A percentile compares a stretch with the other conserved stretches of the same genome.
Evolutionary conservation across 2,113 vertebrate genomes (phyloP).

Genomic region (Pteronura brasiliensis): DNA sequence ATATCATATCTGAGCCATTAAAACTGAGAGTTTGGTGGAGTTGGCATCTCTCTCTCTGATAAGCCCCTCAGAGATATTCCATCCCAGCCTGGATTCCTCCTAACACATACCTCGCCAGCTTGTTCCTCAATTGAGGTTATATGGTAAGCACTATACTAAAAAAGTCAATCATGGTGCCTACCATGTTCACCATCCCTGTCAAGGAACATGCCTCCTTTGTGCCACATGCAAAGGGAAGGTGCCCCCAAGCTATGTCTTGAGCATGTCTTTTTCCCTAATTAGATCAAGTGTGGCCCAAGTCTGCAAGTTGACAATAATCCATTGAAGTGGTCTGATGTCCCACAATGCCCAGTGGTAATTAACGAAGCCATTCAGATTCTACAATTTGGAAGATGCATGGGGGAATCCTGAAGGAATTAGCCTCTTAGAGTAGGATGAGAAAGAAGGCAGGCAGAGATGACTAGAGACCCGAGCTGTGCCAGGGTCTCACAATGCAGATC

Average conservation of each 20-base stretch:
- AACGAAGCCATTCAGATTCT: background rate
- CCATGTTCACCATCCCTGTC: background rate
- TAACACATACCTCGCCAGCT: background rate
- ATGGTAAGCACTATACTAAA: background rate
- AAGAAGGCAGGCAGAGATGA: background rate
- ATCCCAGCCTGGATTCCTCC: background rate
- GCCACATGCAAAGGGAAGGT: background rate
- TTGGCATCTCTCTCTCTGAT: background rate
- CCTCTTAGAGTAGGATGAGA: background rate
- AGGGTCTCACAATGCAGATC: background rate
- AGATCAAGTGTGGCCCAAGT: background rate
- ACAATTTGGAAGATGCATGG: background rate
- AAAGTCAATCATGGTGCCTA: background rate
- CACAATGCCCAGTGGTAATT: background rate
- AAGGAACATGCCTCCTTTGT: background rate
- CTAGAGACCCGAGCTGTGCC: background rate
- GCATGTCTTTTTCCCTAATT: background rate
- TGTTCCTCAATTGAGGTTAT: background rate
- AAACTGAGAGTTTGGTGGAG: background rate
- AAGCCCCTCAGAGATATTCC: background rate
- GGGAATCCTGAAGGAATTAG: background rate
- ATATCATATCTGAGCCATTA: background rate
- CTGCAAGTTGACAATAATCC: background rate
- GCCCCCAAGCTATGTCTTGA: background rate
- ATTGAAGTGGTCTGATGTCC: background rate